These are phyloP conservation scores for Sericinus montela DNA, from an alignment of 2,888 invertebrate genomes.

Conservation along the genomic window DNA sequence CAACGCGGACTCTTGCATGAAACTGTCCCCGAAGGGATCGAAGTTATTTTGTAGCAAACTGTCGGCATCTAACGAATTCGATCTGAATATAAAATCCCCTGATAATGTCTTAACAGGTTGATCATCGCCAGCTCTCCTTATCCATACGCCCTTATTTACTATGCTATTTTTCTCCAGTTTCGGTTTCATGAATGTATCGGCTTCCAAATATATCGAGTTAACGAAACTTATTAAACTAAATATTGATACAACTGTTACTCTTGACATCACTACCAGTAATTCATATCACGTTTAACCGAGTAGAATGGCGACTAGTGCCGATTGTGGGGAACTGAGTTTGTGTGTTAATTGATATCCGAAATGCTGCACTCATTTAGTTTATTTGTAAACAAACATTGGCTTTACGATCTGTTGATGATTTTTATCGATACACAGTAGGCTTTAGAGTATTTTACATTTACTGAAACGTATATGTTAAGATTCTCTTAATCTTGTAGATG, in stretches of 20 bases:
- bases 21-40: conserved; percentile 37
- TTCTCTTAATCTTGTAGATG: too few relatives aligned
- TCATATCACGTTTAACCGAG: conserved; percentile 25
- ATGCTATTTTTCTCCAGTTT: conserved; percentile 52
- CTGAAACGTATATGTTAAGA: too few relatives aligned
- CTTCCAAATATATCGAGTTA: conserved; percentile 30
- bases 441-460: too few relatives aligned
- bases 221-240: conserved; percentile 26
- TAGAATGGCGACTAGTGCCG: conserved; percentile 23
- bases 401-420: background rate
- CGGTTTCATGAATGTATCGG: conserved; percentile 35
- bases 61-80: conserved; percentile 50
- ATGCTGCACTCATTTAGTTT: conserved; percentile 18
- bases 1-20: conserved; percentile 34
- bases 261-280: conserved; percentile 41
- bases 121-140: conserved; percentile 29
- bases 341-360: conserved; percentile 35
- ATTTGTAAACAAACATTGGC: conserved; percentile 18
- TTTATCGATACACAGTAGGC: conserved; percentile 1
- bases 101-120: conserved; percentile 26
- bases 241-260: conserved; percentile 33
- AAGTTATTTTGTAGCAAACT: conserved; percentile 43
- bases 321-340: conserved; percentile 32
- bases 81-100: conserved; percentile 49
- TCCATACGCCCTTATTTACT: conserved; percentile 59